A percentile compares a stretch with the other conserved stretches of the same genome.
Conservation (phyloP, 2,113 vertebrate genomes). For the Conger conger region DNA sequence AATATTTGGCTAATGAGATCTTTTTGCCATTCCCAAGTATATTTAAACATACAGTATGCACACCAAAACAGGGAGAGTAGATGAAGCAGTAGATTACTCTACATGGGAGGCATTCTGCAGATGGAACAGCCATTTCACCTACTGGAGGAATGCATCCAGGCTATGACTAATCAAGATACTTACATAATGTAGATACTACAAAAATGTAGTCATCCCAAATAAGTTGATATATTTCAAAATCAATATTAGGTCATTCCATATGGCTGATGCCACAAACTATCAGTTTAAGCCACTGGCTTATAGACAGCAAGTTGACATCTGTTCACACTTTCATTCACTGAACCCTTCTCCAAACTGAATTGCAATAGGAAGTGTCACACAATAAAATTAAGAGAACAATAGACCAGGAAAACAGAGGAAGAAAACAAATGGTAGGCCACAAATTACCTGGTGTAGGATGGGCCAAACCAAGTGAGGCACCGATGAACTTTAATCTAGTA, state of each 20-base stretch:
- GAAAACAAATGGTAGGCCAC: conserved; percentile 5
- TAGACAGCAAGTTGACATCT: not conserved
- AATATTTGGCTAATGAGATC: not conserved
- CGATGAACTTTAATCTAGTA: not conserved
- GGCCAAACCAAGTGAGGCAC: not conserved
- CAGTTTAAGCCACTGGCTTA: not conserved
- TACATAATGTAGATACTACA: not conserved
- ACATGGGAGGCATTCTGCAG: too few species aligned
- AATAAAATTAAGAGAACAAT: conserved; percentile 42
- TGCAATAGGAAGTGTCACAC: conserved; percentile 15
- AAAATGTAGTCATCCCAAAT: not conserved
- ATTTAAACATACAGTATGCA: not conserved
- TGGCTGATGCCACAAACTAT: not conserved
- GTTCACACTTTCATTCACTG: conserved; percentile 10
- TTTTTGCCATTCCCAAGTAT: not conserved
- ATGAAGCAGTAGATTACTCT: not conserved
- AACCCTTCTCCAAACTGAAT: not conserved
- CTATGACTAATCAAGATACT: too few species aligned
- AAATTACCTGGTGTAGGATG: not conserved
- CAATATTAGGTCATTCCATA: not conserved
- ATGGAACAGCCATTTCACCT: too few species aligned
- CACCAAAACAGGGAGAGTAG: not conserved
- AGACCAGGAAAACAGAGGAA: conserved; percentile 37
- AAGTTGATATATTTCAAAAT: not conserved
- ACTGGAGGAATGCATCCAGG: too few species aligned